A percentile compares a stretch with the other conserved stretches of the same genome.
Evolutionary conservation across 2,888 invertebrate species (phyloP).

Genomic region (Catocala fraxini): DNA sequence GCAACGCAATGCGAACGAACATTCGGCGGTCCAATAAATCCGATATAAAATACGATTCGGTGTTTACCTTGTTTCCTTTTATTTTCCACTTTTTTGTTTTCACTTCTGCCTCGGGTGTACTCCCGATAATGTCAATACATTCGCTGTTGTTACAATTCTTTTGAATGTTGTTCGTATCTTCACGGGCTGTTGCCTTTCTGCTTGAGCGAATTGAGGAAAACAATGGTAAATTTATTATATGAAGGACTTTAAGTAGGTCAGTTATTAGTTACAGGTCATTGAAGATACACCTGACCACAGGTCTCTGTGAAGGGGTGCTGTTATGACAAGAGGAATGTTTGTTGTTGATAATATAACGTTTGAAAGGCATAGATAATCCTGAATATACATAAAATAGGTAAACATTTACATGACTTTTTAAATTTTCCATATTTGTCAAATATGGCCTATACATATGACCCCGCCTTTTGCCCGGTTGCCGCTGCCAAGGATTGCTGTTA

Average conservation of each 20-base stretch:
- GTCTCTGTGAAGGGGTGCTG: neutral
- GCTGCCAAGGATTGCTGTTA: no score
- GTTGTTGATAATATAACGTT: no score
- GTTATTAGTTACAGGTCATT: conserved; percentile 1
- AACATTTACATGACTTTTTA: no score
- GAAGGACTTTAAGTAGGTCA: conserved; percentile 5
- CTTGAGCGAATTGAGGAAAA: conserved; percentile 7
- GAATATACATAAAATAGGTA: no score
- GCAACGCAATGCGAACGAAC: conserved; percentile 49
- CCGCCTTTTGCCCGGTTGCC: no score
- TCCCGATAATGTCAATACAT: conserved; percentile 42
- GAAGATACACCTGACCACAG: conserved; percentile 1
- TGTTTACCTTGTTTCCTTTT: conserved; percentile 67
- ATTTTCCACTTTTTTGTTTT: conserved; percentile 58
- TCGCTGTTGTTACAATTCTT: conserved; percentile 18
- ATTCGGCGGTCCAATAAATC: conserved; percentile 61
- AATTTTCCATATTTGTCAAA: no score
- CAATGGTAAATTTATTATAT: conserved; percentile 7
- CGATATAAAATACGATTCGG: conserved; percentile 66
- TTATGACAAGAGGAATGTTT: neutral
- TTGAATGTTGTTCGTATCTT: conserved; percentile 9
- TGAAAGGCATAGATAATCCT: no score
- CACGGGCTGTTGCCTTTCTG: conserved; percentile 15
- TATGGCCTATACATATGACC: no score
- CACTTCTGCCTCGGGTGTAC: conserved; percentile 39